Conservation (phyloP, 2,888 invertebrate species). For the Syrista parreyssii region DNA sequence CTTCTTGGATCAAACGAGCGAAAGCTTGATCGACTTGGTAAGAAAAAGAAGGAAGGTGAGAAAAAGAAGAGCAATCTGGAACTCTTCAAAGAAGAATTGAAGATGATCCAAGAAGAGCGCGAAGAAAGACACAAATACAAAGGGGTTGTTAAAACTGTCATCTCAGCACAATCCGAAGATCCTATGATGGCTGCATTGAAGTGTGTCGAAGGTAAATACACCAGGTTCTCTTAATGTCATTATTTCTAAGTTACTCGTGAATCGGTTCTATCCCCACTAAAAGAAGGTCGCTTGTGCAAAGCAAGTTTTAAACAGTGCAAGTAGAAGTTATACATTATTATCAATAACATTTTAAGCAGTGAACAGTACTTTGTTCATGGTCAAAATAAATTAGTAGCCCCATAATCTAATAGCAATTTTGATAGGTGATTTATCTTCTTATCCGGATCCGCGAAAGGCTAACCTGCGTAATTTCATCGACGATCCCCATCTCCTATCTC, state of each 20-base stretch:
- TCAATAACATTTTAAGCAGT: too few species aligned
- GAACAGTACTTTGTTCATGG: too few species aligned
- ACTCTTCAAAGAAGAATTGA: slow-evolving; percentile 96
- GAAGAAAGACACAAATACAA: slow-evolving; percentile 95
- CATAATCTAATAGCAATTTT: slow-evolving; percentile 17
- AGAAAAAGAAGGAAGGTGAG: slow-evolving; percentile 79
- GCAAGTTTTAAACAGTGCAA: too few species aligned
- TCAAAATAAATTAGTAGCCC: too few species aligned
- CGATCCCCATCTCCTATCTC: slow-evolving; percentile 52
- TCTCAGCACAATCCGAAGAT: slow-evolving; percentile 57
- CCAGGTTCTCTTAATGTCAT: too few species aligned
- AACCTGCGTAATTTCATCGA: slow-evolving; percentile 49
- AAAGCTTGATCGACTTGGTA: slow-evolving; percentile 74
- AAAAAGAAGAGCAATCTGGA: slow-evolving; percentile 98
- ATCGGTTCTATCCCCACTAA: too few species aligned
- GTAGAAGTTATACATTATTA: too few species aligned
- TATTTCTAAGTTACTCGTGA: too few species aligned
- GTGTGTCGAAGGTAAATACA: slow-evolving; percentile 57
- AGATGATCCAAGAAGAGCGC: slow-evolving; percentile 97
- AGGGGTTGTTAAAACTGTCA: slow-evolving; percentile 72
- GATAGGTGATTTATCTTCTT: slow-evolving; percentile 36
- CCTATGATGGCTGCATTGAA: slow-evolving; percentile 62
- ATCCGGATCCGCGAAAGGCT: slow-evolving; percentile 50
- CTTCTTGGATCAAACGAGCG: slow-evolving; percentile 72
- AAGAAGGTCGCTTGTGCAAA: too few species aligned